These are phyloP conservation scores for Blera fallax DNA, from an alignment of 2,888 invertebrate genomes.

Conservation along the genomic window DNA sequence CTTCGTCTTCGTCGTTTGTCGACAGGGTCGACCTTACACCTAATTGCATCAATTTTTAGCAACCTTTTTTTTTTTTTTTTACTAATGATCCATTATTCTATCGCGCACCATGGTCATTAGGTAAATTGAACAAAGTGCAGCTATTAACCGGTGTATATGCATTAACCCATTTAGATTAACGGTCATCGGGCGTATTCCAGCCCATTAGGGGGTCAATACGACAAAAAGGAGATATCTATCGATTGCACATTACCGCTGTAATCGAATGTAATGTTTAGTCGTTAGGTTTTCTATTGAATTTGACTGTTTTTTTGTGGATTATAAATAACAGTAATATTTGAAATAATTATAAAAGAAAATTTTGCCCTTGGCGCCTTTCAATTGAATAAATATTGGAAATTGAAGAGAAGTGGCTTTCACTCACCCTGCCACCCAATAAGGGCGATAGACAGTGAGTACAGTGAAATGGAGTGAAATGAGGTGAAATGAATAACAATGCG, in stretches of 20 bases:
- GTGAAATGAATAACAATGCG: constrained; percentile 29
- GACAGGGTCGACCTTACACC: background rate
- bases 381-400: constrained; percentile 5
- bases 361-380: constrained; percentile 11
- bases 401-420: background rate
- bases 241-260: constrained; percentile 30
- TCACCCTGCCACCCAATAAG: background rate
- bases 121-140: constrained; percentile 12
- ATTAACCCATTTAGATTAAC: constrained; percentile 31
- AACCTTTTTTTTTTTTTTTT: background rate
- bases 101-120: background rate
- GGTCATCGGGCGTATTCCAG: background rate
- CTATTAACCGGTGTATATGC: background rate
- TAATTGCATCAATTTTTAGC: constrained; percentile 25
- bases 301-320: background rate
- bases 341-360: constrained; percentile 3
- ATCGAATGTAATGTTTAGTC: background rate
- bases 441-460: background rate
- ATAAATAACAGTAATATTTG: constrained; percentile 5
- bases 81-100: constrained; percentile 1
- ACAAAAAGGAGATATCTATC: constrained; percentile 6
- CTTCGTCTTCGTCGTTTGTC: no score
- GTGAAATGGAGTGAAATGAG: background rate
- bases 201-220: background rate
- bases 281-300: constrained; percentile 11